Conservation (phyloP, 1,140 invertebrate genomes). For the Pemphigus obesinymphae region DNA sequence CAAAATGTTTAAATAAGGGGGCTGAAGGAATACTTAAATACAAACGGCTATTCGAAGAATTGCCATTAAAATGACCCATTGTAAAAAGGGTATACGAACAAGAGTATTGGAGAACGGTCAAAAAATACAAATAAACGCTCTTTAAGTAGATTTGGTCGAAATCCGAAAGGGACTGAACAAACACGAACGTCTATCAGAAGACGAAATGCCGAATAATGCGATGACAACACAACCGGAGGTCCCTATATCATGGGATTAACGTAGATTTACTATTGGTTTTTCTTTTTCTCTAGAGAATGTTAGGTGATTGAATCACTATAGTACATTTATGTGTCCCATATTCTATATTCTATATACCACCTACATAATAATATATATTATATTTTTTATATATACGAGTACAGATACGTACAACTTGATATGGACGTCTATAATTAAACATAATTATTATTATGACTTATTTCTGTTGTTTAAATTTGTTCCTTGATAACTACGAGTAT, state of each 20-base stretch:
- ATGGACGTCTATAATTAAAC: too few species aligned
- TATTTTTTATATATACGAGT: not conserved
- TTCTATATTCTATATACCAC: too few species aligned
- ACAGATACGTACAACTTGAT: too few species aligned
- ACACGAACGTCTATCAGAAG: slow-evolving; percentile 7
- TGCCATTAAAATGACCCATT: not conserved
- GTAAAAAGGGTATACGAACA: not conserved
- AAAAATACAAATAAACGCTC: slow-evolving; percentile 21
- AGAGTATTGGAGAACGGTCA: not conserved
- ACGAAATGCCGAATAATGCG: not conserved
- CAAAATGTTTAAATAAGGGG: too few species aligned
- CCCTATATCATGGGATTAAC: not conserved
- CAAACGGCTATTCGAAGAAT: not conserved
- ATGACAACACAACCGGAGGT: not conserved
- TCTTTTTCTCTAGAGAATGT: not conserved
- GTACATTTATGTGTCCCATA: not conserved
- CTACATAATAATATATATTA: too few species aligned
- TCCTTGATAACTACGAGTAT: too few species aligned
- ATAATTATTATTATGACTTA: too few species aligned
- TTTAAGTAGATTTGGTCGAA: slow-evolving; percentile 11
- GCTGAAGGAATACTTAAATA: not conserved
- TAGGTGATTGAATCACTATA: not conserved
- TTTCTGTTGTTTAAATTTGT: too few species aligned
- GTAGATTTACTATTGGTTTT: not conserved
- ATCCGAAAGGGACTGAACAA: not conserved